Evolutionary conservation across 2,113 vertebrate species (phyloP).

Genomic region (Takifugu flavidus): DNA sequence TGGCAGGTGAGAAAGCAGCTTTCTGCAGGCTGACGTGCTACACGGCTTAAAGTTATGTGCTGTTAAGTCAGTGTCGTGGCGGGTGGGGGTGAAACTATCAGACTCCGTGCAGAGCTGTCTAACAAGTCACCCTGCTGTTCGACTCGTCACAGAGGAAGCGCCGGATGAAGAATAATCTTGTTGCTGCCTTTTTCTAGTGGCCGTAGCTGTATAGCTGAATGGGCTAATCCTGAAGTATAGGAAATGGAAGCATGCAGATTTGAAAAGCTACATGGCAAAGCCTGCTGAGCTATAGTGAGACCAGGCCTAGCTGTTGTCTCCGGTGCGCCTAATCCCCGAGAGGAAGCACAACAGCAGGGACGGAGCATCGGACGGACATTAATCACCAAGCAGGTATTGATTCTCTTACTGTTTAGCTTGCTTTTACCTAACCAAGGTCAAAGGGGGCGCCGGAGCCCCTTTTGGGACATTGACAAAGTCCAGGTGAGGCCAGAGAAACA

Average conservation of each 20-base stretch:
- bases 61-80: slow-evolving; percentile 27
- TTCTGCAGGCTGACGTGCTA: slow-evolving; percentile 18
- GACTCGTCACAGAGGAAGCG: slow-evolving; percentile 28
- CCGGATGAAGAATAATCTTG: slow-evolving; percentile 17
- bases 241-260: slow-evolving; percentile 18
- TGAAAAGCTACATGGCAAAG: slow-evolving; percentile 15
- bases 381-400: background rate
- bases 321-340: background rate
- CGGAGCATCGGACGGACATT: background rate
- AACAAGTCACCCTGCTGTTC: slow-evolving; percentile 51
- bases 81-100: slow-evolving; percentile 37
- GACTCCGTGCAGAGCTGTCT: slow-evolving; percentile 33
- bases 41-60: slow-evolving; percentile 20
- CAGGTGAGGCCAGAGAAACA: no score
- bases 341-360: background rate
- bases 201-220: slow-evolving; percentile 11
- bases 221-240: slow-evolving; percentile 30
- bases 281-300: slow-evolving; percentile 9
- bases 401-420: background rate
- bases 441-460: no score
- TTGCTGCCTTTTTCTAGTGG: slow-evolving; percentile 26
- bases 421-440: no score
- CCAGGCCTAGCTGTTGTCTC: slow-evolving; percentile 4
- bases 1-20: slow-evolving; percentile 29
- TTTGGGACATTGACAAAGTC: no score